Evolutionary conservation across 2,113 vertebrate species (phyloP), one percentile per base, ranked within the genome.

Genomic region (Platycercus adscitus): DNA sequence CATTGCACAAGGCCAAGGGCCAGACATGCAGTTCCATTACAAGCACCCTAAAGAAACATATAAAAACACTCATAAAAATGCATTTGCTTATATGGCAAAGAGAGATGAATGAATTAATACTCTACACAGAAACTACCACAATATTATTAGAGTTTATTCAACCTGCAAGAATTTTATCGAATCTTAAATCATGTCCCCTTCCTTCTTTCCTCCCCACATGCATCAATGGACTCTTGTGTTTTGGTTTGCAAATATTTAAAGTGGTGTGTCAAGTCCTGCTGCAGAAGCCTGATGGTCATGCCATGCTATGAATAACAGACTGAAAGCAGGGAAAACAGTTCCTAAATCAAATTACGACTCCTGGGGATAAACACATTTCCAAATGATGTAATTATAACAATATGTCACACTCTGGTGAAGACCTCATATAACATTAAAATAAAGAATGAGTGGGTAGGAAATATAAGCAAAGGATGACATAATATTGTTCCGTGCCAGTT

Each of bases 381-480:
- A 94, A 97, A 96, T 97, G 97, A 97, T 94, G 81, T 97, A 97
- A 98, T 97, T 97, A 94, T 86, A 97, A 98, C 89, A 98, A 96
- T 95, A 98, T 97, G 96, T 94, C 95, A 97, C 88, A 95, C 92
- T 69, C 95, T n/a, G 66, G 75, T 96, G 94, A 93, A 96, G 96
- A 98, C 96, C 92, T 97, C 97, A 95, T 98, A 95, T 92, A 97
- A 96, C 82, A 95, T 93, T 95, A 93, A 97, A 78, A 97, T 95
- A 97, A 97, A 97, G 92, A 98, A 97, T 64, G 83, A 95, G 94
- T 92, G 95, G 75, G 79, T 96, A 96, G 82, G 87, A 98, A 98
- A 92, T 95, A 91, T 86, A 97, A 97, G 95, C 86, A 97, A 91
- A 94, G 44, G 94, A 97, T 96, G 92, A 97, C 69, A 97, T 97